phyloP scores from a whole-genome alignment of 2,888 invertebrate species.

The Pristionchus japonicus region DNA sequence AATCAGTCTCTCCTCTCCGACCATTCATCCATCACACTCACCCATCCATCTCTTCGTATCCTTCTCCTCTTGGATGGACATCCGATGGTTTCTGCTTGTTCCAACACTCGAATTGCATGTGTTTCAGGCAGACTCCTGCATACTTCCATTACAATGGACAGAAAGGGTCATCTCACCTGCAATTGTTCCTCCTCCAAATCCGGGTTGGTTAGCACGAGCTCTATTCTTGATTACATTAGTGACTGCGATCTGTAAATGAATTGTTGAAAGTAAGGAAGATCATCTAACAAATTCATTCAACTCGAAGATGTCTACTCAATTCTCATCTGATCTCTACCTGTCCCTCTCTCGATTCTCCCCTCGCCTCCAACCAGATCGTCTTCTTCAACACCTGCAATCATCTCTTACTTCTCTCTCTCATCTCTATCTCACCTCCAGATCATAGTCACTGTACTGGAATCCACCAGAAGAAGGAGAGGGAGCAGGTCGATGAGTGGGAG shows the following conservation, averaged over 20 bases:
- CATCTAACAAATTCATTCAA: too few relatives aligned
- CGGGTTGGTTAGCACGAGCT: not conserved
- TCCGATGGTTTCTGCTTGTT: not conserved
- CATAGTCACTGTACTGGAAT: not conserved
- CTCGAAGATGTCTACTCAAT: too few relatives aligned
- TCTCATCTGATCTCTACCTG: not conserved
- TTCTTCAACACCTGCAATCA: slow-evolving; percentile 12
- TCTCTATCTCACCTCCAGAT: not conserved
- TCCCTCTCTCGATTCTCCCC: slow-evolving; percentile 11
- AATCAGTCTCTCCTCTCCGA: not conserved
- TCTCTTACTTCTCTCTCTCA: not conserved
- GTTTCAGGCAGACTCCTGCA: not conserved
- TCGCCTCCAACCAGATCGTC: slow-evolving; percentile 31
- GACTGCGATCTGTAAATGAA: not conserved
- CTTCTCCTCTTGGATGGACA: not conserved
- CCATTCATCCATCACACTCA: not conserved
- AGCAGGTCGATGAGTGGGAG: not conserved
- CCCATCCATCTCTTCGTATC: not conserved
- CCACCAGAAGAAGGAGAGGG: not conserved
- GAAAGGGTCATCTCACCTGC: not conserved
- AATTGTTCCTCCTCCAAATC: not conserved
- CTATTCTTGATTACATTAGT: slow-evolving; percentile 35
- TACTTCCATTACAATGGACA: not conserved
- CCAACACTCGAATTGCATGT: not conserved
- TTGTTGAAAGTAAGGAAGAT: too few relatives aligned